These are phyloP conservation scores for Monomorium pharaonis DNA, from an alignment of 1,140 invertebrate species.

Conservation along the genomic window DNA sequence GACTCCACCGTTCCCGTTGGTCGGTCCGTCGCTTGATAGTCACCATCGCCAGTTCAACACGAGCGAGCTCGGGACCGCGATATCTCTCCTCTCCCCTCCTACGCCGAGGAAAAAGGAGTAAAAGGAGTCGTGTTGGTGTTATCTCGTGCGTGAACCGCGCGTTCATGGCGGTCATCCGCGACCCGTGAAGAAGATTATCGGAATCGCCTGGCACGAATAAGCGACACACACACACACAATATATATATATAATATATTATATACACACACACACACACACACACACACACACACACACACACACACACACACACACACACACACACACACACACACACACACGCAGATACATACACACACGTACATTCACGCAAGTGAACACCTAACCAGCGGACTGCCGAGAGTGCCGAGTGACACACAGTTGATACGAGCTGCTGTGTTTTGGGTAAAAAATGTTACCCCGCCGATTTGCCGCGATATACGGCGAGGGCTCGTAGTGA, in stretches of 20 bases:
- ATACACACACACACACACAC: too few species aligned
- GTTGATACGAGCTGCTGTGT: constrained; percentile 68
- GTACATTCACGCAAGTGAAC: background rate
- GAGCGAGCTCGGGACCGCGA: background rate
- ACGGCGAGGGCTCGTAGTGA: constrained; percentile 71
- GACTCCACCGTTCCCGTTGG: background rate
- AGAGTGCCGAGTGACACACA: too few species aligned
- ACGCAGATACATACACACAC: background rate
- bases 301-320: background rate
- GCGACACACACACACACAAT: too few species aligned
- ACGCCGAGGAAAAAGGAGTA: background rate
- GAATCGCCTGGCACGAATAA: background rate
- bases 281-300: background rate
- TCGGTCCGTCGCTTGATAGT: background rate
- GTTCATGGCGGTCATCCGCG: background rate
- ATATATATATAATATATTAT: too few species aligned
- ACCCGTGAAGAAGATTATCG: background rate
- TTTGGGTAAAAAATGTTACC: constrained; percentile 71
- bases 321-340: too few species aligned
- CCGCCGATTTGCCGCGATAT: constrained; percentile 73
- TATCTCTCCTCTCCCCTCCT: background rate
- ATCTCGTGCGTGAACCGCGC: background rate
- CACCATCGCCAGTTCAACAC: constrained; percentile 12
- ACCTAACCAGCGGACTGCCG: background rate
- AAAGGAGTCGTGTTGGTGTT: background rate